Conservation (phyloP, 2,888 invertebrate species). For the Drosophila merina region DNA sequence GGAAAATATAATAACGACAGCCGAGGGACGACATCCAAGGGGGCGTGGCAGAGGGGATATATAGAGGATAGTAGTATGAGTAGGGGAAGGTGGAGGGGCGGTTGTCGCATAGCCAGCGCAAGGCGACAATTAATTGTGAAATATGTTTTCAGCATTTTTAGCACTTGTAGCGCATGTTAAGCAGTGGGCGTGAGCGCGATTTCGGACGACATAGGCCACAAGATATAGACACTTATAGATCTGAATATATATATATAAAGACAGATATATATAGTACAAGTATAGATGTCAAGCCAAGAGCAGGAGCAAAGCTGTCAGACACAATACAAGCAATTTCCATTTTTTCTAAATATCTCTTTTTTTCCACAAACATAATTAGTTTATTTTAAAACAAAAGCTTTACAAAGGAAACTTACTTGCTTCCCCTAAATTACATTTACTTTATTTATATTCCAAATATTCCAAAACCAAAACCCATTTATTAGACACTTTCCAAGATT, state of each 20-base stretch:
- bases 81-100: not conserved
- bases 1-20: conserved; percentile 52
- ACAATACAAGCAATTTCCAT: conserved; percentile 63
- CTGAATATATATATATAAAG: conserved; percentile 1
- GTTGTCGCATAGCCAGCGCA: conserved; percentile 42
- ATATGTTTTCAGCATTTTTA: conserved; percentile 78
- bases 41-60: conserved; percentile 18
- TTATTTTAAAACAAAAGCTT: not conserved
- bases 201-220: conserved; percentile 35
- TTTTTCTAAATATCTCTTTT: conserved; percentile 11
- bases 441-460: not conserved
- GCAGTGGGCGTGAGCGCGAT: conserved; percentile 63
- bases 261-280: not conserved
- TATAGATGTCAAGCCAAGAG: not conserved
- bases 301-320: conserved; percentile 3
- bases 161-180: conserved; percentile 75
- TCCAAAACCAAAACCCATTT: not conserved
- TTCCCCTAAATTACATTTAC: too few species aligned
- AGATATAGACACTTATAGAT: conserved; percentile 7
- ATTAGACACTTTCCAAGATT: not conserved
- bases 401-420: not conserved
- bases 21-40: conserved; percentile 8
- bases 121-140: conserved; percentile 77
- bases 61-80: not conserved
- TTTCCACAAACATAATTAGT: too few species aligned